A percentile compares a stretch with the other conserved stretches of the same genome.
phyloP scores from a whole-genome alignment of 2,113 vertebrate genomes.

The Heptranchias perlo region DNA sequence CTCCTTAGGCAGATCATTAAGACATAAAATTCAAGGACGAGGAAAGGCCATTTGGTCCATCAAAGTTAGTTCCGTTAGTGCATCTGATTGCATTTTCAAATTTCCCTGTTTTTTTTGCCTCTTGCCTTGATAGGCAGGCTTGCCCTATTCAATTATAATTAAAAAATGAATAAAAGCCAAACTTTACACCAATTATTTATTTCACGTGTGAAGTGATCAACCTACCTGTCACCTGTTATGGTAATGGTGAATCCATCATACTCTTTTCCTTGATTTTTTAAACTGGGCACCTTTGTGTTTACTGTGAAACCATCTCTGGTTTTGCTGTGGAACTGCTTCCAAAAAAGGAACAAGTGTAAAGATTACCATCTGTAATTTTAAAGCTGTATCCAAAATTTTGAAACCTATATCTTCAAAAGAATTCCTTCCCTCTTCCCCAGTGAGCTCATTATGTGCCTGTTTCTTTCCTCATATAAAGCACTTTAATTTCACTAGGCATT shows the following conservation, averaged over 20 bases:
- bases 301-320: constrained; percentile 96
- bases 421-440: not conserved
- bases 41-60: not conserved
- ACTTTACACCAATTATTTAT: not conserved
- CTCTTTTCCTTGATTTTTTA: constrained; percentile 85
- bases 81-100: not conserved
- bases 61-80: not conserved
- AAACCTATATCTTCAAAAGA: not conserved
- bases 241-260: constrained; percentile 95
- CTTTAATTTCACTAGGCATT: not conserved
- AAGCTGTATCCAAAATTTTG: not conserved
- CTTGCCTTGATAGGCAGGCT: too few species aligned
- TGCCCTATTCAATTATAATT: not conserved
- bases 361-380: not conserved
- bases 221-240: constrained; percentile 92
- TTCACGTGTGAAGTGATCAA: constrained; percentile 7
- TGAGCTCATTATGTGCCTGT: not conserved
- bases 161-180: not conserved
- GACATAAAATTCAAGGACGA: not conserved
- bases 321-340: constrained; percentile 99
- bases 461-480: not conserved
- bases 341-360: constrained; percentile 40
- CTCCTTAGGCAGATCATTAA: not conserved
- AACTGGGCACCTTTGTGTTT: constrained; percentile 92
- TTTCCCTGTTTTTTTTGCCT: not conserved